phyloP scores from a whole-genome alignment of 2,113 vertebrate genomes.

The Oceanites oceanicus region DNA sequence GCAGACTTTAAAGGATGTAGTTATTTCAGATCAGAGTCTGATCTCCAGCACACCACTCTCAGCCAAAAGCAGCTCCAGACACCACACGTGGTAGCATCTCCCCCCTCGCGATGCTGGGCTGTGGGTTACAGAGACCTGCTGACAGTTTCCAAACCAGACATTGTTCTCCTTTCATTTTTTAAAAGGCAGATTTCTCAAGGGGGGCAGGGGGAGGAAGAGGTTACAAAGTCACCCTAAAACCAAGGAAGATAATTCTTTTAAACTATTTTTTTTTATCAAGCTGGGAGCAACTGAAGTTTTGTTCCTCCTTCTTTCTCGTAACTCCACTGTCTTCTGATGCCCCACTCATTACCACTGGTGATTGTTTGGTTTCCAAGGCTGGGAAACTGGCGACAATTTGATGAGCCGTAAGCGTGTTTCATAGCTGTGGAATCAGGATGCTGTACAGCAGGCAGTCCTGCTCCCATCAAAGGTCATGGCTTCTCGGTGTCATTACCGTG shows the following conservation, averaged over 20 bases:
- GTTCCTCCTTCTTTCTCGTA: not conserved
- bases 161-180: constrained; percentile 27
- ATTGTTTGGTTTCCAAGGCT: not conserved
- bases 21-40: not conserved
- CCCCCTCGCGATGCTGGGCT: not conserved
- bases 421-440: not conserved
- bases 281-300: not conserved
- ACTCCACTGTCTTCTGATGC: not conserved
- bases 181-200: not conserved
- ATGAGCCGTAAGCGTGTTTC: not conserved
- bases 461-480: not conserved
- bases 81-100: accelerated
- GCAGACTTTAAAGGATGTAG: not conserved
- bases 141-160: not conserved
- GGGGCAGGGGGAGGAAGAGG: not conserved
- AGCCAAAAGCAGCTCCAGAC: not conserved
- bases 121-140: not conserved
- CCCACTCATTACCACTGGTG: not conserved
- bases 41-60: not conserved
- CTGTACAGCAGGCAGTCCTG: not conserved
- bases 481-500: accelerated
- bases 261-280: not conserved
- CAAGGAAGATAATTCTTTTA: not conserved
- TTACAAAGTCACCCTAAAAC: not conserved
- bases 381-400: not conserved